A percentile compares a stretch with the other conserved stretches of the same genome.
phyloP scores from a whole-genome alignment of 2,888 invertebrate species.

The Crepidodera aurea region DNA sequence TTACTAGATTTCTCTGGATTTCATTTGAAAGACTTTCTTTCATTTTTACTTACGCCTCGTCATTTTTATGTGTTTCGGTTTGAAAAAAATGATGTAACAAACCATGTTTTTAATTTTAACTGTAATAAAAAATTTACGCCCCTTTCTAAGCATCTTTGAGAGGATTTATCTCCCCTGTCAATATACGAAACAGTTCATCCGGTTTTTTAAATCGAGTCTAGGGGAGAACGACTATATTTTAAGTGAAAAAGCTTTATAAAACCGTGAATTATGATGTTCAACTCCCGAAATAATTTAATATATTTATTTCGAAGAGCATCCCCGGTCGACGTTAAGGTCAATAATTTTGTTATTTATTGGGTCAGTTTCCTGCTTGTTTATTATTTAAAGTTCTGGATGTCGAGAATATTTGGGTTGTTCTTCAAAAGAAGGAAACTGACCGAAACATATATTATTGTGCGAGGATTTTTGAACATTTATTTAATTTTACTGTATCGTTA shows the following conservation, averaged over 20 bases:
- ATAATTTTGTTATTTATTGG: slow-evolving; percentile 40
- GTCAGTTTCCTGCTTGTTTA: slow-evolving; percentile 32
- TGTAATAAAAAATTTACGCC: no score
- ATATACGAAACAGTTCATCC: slow-evolving; percentile 32
- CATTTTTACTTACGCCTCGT: no score
- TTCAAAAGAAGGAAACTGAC: slow-evolving; percentile 19
- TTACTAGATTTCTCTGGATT: no score
- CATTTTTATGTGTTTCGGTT: no score
- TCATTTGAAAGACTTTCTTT: no score
- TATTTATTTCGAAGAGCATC: slow-evolving; percentile 35
- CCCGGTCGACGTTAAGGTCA: slow-evolving; percentile 36
- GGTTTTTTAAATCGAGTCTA: slow-evolving; percentile 42
- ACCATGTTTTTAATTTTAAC: no score
- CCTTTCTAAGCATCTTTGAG: background rate
- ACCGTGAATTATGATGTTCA: slow-evolving; percentile 46
- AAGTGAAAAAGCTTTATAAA: slow-evolving; percentile 43
- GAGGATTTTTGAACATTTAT: background rate
- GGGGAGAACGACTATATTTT: slow-evolving; percentile 39
- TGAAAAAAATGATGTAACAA: no score
- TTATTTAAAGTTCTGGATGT: slow-evolving; percentile 34
- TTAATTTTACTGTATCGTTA: background rate
- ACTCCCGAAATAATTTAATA: slow-evolving; percentile 45
- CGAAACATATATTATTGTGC: slow-evolving; percentile 4
- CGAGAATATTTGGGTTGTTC: slow-evolving; percentile 18
- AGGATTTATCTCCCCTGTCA: slow-evolving; percentile 32